These are phyloP conservation scores for Coptodon rendalli DNA, from an alignment of 2,113 vertebrate genomes.

Conservation along the genomic window DNA sequence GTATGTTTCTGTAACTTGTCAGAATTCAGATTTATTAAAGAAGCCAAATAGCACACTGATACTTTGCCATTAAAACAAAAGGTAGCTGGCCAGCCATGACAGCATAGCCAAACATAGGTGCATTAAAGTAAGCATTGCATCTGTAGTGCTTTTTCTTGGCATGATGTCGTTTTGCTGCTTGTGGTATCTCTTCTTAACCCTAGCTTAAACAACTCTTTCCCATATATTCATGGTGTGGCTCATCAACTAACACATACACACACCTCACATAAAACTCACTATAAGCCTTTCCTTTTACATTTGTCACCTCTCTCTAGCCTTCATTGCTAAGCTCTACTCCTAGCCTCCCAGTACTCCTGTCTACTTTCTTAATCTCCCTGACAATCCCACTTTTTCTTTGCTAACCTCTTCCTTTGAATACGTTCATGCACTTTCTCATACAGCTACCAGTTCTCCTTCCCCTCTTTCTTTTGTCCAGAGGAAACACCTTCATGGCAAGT, in stretches of 20 bases:
- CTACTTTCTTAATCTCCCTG: background rate
- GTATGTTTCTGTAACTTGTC: background rate
- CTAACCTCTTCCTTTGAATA: background rate
- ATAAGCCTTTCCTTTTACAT: background rate
- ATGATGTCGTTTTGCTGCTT: background rate
- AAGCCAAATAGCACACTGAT: background rate
- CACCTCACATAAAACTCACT: background rate
- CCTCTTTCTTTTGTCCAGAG: background rate
- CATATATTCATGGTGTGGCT: background rate
- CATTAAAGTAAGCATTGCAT: background rate
- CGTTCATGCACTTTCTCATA: background rate
- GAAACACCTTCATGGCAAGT: background rate
- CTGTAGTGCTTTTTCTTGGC: background rate
- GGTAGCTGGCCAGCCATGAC: background rate
- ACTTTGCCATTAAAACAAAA: background rate
- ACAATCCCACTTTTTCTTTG: background rate
- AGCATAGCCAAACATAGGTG: background rate
- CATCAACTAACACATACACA: background rate
- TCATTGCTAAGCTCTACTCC: background rate
- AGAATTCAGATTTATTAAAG: background rate
- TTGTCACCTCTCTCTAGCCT: background rate
- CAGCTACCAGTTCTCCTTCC: background rate
- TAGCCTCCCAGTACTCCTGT: background rate
- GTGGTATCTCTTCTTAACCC: background rate
- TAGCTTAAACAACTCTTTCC: background rate